Evolutionary conservation across 35 echinoderm and acorn worm genomes (phyloP).

Genomic region (Diadema setosum): DNA sequence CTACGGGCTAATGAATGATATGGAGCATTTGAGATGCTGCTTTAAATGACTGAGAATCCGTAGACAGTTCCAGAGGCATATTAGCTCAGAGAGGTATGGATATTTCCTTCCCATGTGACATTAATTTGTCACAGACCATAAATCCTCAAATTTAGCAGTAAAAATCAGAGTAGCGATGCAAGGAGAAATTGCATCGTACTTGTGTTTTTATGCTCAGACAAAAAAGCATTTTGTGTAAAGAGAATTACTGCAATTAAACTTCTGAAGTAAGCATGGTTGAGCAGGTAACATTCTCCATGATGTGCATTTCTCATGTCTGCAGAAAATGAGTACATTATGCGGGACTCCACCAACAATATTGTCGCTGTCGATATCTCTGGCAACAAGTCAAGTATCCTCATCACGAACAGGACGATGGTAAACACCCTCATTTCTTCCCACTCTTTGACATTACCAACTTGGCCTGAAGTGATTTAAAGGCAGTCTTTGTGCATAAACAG

Average conservation of each 20-base stretch:
- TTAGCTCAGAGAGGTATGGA: too few species aligned
- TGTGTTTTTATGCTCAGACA: background rate
- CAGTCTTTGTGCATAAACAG: too few species aligned
- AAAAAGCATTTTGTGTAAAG: background rate
- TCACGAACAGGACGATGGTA: constrained; percentile 45
- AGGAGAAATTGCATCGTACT: background rate
- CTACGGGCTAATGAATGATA: too few species aligned
- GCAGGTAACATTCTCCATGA: background rate
- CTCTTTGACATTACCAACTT: too few species aligned
- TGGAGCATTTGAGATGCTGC: too few species aligned
- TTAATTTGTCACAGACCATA: background rate
- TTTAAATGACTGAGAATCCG: too few species aligned
- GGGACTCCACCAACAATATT: constrained; percentile 30
- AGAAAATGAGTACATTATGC: constrained; percentile 34
- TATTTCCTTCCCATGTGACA: too few species aligned
- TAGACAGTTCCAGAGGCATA: too few species aligned
- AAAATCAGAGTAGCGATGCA: background rate
- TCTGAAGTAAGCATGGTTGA: background rate
- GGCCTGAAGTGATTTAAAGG: too few species aligned
- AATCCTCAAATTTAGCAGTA: background rate
- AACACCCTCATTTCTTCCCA: too few species aligned
- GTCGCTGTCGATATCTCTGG: background rate
- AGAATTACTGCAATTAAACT: background rate
- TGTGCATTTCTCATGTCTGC: background rate
- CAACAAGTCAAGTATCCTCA: background rate